Base-by-base conservation (phyloP, 2,888 invertebrate genomes). In the Zelleria hepariella region DNA sequence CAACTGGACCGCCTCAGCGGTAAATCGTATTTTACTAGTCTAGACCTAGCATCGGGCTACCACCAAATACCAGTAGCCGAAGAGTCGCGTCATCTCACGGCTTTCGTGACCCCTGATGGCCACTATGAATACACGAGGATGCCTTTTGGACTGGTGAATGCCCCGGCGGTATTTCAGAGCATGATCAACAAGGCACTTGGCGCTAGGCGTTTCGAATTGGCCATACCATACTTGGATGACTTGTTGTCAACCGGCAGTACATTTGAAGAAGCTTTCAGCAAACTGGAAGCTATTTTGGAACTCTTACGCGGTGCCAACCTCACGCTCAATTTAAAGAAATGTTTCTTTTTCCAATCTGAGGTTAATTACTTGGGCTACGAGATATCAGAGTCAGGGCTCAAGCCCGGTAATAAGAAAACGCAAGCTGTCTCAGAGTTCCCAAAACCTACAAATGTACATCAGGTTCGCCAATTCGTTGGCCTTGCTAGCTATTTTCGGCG, bases 31-130 rank as follows among this genome's bases (percentile, higher is more conserved):
- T 70, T 69, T 58, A 67, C 63, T 15, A 66, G 65, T 20, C 62
- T 68, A 5, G 67, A 67, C 56, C 47, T 71, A 2, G 62, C 62
- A 24, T 68, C 69, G 57, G 68, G 69, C 0, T 71, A 70, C 62
- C 70, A 71, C 32, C 71, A 73, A 58, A 69, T 74, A 2, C 59
- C 61, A 5, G 58, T 73, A 2, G 62, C 65, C 15, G 62, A 64
- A 24, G 59, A 60, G 6, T 67, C 69, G 21, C 59, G 61, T 25
- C 67, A 71, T 54, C 68, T 67, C 42, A 75, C 73, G 0, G 67
- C 71, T 0, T 74, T 76, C 59, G 65, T 74, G 0, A 71, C 69
- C 0, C 70, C 68, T 1, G 65, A 65, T 18, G 68, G 71, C 1
- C 70, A 70, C 24, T 74, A 64, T 52, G 67, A 74, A 8, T 72